Evolutionary conservation across 2,113 vertebrate species (phyloP), one percentile per base, ranked within the genome.

Genomic region (Pipra filicauda): DNA sequence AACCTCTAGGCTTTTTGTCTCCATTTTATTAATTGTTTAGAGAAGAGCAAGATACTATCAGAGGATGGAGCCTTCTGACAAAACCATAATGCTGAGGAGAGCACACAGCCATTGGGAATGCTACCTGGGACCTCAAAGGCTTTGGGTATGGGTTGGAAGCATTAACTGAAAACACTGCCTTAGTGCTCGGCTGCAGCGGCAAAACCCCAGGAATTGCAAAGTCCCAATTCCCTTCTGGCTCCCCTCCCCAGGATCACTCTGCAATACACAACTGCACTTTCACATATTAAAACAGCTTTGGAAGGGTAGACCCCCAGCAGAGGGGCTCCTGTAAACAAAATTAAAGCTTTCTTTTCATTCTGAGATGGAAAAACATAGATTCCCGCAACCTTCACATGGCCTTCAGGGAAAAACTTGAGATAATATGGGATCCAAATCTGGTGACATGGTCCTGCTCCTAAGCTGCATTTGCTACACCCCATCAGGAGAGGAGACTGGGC

Each of bases 1-100:
- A 92, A 95, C 79, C 82, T 80, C 65, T 74, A 85, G 93, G 89
- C 89, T 83, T 96, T 94, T 85, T 94, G 93, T 77, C 85, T 93
- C 93, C 55, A 35, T 84, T 94, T 96, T 91, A 90, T 93, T 94
- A 95, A 85, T 92, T 95, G 90, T 91, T 96, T 92, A 90, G 78
- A 96, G 91, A 94, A 85, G 51, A 84, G 72, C 43, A 80, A 91
- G 85, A 96, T 74, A 71, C 24, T 84, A 90, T 80, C 90, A 88
- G 93, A 94, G 89, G 43, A 91, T 31, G 81, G 75, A 91, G 65
- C 35, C 93, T 93, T 70, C 88, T 83, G 69, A 93, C 55, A 86
- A 85, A 94, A 88, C 52, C 51, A 48, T 33, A 93, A 80, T 13
- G 70, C 73, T 87, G 76, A 95, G 30, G 35, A 72, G 66, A 81